Evolutionary conservation across 2,888 invertebrate species (phyloP).

Genomic region (Drosophila neonasuta): DNA sequence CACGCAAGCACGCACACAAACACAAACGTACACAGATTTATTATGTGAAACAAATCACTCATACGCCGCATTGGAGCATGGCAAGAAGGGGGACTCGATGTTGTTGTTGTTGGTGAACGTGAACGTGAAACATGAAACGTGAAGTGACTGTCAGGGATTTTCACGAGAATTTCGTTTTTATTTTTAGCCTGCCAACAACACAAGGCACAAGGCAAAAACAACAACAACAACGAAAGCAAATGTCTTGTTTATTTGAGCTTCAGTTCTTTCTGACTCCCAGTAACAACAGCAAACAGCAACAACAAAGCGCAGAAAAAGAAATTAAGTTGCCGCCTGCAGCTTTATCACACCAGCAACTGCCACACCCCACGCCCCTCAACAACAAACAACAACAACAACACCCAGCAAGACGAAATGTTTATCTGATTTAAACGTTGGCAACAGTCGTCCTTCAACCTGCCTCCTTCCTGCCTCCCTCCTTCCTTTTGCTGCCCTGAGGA

Average conservation of each 20-base stretch:
- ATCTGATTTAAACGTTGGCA: constrained; percentile 73
- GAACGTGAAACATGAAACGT: constrained; percentile 42
- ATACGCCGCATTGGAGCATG: constrained; percentile 48
- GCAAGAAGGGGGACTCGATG: not conserved
- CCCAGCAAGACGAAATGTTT: constrained; percentile 51
- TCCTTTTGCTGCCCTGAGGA: constrained; percentile 14
- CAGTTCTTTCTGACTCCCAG: constrained; percentile 32
- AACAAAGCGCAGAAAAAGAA: constrained; percentile 50
- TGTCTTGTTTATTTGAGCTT: constrained; percentile 66
- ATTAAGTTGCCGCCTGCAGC: constrained; percentile 76
- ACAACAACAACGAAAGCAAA: constrained; percentile 39
- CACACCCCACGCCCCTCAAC: constrained; percentile 37
- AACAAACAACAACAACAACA: constrained; percentile 20
- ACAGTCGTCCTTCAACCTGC: constrained; percentile 40
- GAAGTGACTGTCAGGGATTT: constrained; percentile 59
- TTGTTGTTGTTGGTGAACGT: constrained; percentile 7
- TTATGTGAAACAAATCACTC: constrained; percentile 60
- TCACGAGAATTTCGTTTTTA: constrained; percentile 48
- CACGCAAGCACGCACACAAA: constrained; percentile 42
- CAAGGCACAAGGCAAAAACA: constrained; percentile 25
- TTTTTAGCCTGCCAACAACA: constrained; percentile 36
- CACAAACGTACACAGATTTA: constrained; percentile 47
- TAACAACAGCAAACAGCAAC: constrained; percentile 13
- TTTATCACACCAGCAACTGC: constrained; percentile 65
- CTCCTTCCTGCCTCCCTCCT: not conserved